phyloP scores from a whole-genome alignment of 2,888 invertebrate genomes.

The Tetragonula carbonaria region DNA sequence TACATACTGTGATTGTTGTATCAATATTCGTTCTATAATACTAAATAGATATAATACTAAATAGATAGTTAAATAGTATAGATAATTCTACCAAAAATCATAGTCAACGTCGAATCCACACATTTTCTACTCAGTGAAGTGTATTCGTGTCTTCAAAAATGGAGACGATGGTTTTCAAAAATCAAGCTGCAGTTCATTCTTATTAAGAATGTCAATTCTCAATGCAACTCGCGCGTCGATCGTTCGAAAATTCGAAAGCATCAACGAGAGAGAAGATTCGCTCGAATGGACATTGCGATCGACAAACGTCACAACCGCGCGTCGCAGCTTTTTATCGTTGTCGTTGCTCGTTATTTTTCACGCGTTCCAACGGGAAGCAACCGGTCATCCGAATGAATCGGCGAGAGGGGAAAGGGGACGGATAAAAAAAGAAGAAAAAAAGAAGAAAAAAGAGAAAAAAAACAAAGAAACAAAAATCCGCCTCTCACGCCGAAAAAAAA shows the following conservation, averaged over 20 bases:
- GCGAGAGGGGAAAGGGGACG: too few species aligned
- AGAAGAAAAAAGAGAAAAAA: background rate
- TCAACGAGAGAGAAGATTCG: background rate
- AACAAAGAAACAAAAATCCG: background rate
- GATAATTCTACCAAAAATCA: background rate
- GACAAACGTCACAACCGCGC: constrained; percentile 36
- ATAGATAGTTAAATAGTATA: too few species aligned
- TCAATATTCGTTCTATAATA: too few species aligned
- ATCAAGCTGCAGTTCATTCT: too few species aligned
- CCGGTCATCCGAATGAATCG: background rate
- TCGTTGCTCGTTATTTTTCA: constrained; percentile 51
- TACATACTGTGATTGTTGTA: too few species aligned
- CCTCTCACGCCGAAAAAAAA: constrained; percentile 33
- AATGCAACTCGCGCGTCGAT: background rate
- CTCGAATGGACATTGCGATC: constrained; percentile 13
- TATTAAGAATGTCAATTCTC: too few species aligned
- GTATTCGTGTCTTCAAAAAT: background rate
- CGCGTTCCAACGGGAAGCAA: constrained; percentile 13
- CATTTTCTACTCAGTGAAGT: background rate
- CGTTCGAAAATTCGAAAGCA: background rate
- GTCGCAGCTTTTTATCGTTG: constrained; percentile 43
- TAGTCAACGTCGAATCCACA: too few species aligned
- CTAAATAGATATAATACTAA: too few species aligned
- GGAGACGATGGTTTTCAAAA: background rate
- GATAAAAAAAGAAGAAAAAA: too few species aligned